These are phyloP conservation scores for Lutjanus erythropterus DNA, from an alignment of 2,113 vertebrate species.

Conservation along the genomic window DNA sequence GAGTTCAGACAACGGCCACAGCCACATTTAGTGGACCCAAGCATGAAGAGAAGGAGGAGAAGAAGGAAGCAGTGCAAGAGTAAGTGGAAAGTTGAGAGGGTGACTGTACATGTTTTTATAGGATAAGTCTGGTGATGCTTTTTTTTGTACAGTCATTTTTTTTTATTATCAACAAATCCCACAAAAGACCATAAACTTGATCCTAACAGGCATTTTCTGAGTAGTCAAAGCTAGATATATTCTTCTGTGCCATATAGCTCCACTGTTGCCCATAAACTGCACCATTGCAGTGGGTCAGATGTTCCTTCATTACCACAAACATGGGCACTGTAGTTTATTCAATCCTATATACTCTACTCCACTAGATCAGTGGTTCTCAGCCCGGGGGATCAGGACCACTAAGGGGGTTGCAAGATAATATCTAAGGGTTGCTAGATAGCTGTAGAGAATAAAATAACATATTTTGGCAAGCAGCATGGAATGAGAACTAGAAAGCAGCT, in stretches of 20 bases:
- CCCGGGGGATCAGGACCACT: no score
- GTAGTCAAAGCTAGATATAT: not conserved
- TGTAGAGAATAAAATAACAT: no score
- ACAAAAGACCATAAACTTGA: not conserved
- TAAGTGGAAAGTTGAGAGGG: slow-evolving; percentile 82
- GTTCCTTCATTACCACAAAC: not conserved
- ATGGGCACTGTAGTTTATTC: not conserved
- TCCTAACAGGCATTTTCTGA: not conserved
- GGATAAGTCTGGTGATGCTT: not conserved
- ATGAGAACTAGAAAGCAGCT: no score
- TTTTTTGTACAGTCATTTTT: no score
- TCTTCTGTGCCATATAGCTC: no score
- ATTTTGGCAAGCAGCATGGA: no score
- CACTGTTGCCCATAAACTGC: not conserved
- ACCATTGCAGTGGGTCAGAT: not conserved
- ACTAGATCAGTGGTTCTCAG: no score
- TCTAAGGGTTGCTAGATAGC: no score
- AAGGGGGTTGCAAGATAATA: no score
- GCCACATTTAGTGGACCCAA: slow-evolving; percentile 89
- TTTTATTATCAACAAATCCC: not conserved
- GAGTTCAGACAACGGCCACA: slow-evolving; percentile 93
- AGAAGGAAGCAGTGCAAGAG: slow-evolving; percentile 93
- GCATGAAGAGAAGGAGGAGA: slow-evolving; percentile 95
- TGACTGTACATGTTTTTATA: not conserved
- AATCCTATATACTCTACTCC: not conserved